These are phyloP conservation scores for Fragum whitleyi DNA, from an alignment of 2,888 invertebrate species.

Conservation along the genomic window DNA sequence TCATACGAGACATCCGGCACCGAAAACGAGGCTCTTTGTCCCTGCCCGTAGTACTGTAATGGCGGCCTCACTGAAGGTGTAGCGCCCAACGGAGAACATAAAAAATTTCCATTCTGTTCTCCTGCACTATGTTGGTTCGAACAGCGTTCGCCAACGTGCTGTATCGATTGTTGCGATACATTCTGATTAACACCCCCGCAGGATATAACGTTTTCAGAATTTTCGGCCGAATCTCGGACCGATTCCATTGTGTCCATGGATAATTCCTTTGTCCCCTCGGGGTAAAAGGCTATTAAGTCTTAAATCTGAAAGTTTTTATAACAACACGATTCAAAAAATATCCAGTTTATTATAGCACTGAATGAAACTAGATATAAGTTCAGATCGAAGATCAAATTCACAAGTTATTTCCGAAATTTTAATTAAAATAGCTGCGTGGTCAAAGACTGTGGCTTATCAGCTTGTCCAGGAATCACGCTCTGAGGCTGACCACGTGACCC, in stretches of 20 bases:
- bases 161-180: neutral
- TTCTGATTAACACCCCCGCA: neutral
- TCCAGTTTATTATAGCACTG: neutral
- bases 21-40: conserved; percentile 4
- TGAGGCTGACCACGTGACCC: conserved; percentile 19
- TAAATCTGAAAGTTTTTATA: neutral
- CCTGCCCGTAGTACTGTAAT: neutral
- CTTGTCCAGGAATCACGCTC: conserved; percentile 11
- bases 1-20: neutral
- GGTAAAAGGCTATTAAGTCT: neutral
- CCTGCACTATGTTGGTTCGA: neutral
- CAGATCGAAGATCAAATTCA: neutral
- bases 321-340: neutral
- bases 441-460: conserved; percentile 21
- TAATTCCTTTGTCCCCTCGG: neutral
- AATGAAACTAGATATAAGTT: neutral
- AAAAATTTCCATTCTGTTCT: neutral
- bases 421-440: neutral
- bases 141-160: neutral
- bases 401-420: neutral
- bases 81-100: neutral
- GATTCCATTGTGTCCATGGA: neutral
- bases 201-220: neutral
- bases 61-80: neutral
- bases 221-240: neutral